Conservation (phyloP, 2,113 vertebrate species). For the Cinclus cinclus region DNA sequence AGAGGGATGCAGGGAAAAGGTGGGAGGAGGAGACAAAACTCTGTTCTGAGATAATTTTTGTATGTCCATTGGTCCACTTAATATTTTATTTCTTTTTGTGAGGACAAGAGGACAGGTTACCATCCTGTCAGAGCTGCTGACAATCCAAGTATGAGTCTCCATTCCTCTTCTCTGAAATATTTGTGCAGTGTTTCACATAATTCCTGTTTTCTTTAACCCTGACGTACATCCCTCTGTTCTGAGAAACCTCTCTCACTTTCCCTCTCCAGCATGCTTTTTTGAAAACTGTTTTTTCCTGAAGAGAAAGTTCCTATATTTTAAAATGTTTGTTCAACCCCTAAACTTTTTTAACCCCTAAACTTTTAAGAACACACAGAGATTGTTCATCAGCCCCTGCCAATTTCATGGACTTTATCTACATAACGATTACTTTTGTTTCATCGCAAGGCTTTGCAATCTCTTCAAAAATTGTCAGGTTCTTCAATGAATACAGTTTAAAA, state of each 20-base stretch:
- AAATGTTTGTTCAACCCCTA: background rate
- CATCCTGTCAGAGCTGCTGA: background rate
- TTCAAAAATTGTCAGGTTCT: background rate
- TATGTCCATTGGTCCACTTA: background rate
- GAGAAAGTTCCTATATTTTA: background rate
- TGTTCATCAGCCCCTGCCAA: background rate
- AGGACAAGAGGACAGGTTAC: background rate
- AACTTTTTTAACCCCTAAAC: background rate
- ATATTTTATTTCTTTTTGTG: background rate
- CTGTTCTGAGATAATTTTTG: background rate
- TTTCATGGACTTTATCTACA: background rate
- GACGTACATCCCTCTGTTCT: background rate
- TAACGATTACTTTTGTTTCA: background rate
- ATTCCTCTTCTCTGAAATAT: background rate
- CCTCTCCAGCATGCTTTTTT: background rate
- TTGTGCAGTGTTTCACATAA: background rate
- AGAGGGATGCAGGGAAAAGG: rapidly evolving
- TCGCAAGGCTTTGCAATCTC: background rate
- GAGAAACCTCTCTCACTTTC: background rate
- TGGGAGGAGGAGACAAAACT: background rate
- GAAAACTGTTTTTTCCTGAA: rapidly evolving
- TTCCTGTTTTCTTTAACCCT: background rate
- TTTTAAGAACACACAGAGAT: background rate
- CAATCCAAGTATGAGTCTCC: background rate
- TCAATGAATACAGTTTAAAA: background rate